Conservation (phyloP, 2,797 vertebrate genomes). For the Florisuga fusca region DNA sequence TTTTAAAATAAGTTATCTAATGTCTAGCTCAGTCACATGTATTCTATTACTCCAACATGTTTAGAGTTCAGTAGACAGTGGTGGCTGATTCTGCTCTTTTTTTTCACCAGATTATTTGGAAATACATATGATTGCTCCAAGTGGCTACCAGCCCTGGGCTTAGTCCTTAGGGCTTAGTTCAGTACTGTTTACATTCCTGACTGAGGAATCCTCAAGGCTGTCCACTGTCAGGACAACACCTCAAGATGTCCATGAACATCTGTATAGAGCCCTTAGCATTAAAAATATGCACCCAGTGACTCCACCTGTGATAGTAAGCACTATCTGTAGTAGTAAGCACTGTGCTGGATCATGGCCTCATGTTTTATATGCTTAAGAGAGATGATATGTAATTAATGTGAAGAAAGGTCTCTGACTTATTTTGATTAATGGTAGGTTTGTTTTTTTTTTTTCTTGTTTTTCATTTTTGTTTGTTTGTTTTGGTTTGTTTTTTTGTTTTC, state of each 20-base stretch:
- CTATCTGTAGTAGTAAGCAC: neutral
- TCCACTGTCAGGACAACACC: neutral
- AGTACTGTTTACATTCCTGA: neutral
- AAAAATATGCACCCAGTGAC: neutral
- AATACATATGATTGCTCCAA: neutral
- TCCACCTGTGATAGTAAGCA: neutral
- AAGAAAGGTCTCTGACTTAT: slow-evolving; percentile 3
- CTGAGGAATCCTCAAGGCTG: neutral
- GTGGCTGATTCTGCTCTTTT: neutral
- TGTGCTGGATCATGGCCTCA: neutral
- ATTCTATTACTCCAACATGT: neutral
- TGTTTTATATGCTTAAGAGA: neutral
- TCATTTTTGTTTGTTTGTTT: neutral
- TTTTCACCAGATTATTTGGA: neutral
- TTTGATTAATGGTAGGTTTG: slow-evolving; percentile 2
- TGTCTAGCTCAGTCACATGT: neutral
- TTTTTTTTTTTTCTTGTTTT: neutral
- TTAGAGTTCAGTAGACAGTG: neutral
- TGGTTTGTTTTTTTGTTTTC: neutral
- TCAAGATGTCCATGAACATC: neutral
- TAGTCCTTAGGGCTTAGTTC: neutral
- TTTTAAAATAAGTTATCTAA: neutral
- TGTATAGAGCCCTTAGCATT: neutral
- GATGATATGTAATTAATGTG: neutral
- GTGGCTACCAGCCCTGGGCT: neutral